A percentile compares a stretch with the other conserved stretches of the same genome.
Evolutionary conservation across 2,888 invertebrate species (phyloP).

Genomic region (Bombylius major): DNA sequence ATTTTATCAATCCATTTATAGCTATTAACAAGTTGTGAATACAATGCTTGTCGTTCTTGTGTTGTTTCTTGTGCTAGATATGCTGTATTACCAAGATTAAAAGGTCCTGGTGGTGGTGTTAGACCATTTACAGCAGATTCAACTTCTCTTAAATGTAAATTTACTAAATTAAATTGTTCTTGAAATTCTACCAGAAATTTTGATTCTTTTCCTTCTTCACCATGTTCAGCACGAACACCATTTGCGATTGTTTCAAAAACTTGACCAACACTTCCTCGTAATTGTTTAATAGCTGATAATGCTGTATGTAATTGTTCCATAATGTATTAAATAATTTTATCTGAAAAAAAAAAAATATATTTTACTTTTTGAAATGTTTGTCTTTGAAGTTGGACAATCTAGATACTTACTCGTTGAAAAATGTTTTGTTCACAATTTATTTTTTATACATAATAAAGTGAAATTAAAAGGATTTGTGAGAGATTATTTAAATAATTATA

Average conservation of each 20-base stretch:
- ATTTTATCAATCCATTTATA: conserved; percentile 89
- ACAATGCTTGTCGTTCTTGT: conserved; percentile 76
- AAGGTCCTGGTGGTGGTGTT: conserved; percentile 66
- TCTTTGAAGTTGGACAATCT: too few species aligned
- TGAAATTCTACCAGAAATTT: conserved; percentile 70
- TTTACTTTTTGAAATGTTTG: too few species aligned
- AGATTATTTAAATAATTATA: too few species aligned
- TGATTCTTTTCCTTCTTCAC: conserved; percentile 65
- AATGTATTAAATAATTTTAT: conserved; percentile 14
- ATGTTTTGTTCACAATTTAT: too few species aligned
- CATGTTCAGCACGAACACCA: conserved; percentile 65
- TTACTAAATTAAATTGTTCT: conserved; percentile 66
- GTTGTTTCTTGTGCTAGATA: conserved; percentile 83
- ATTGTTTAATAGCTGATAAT: conserved; percentile 58
- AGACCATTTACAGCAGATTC: conserved; percentile 61
- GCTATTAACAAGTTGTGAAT: conserved; percentile 74
- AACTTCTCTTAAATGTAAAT: conserved; percentile 67
- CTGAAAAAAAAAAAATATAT: too few species aligned
- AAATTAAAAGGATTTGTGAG: too few species aligned
- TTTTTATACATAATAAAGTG: too few species aligned
- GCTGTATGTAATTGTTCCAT: conserved; percentile 63
- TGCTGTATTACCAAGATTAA: conserved; percentile 73
- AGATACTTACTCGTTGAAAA: too few species aligned
- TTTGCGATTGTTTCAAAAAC: conserved; percentile 78
- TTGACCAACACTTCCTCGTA: conserved; percentile 71